Evolutionary conservation across 2,888 invertebrate species (phyloP).

Genomic region (Cotesia congregata): DNA sequence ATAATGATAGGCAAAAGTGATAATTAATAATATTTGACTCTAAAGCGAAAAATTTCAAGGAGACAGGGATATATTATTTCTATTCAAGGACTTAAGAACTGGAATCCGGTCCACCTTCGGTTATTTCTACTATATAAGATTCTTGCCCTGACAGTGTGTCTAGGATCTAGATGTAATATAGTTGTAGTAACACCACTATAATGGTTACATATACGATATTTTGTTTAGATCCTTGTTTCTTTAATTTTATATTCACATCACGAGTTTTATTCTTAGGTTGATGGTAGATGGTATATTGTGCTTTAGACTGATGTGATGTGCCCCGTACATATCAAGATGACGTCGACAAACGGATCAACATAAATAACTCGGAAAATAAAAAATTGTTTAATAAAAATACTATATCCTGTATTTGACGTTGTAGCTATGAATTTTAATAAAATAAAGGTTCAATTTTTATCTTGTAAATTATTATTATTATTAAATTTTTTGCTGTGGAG

Average conservation of each 20-base stretch:
- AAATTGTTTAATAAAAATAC: neutral
- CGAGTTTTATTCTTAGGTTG: neutral
- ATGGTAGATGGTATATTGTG: neutral
- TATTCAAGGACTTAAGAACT: neutral
- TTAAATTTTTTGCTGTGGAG: neutral
- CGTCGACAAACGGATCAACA: neutral
- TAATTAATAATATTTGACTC: neutral
- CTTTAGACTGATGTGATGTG: slow-evolving; percentile 4
- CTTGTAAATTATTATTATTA: neutral
- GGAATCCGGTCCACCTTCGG: slow-evolving; percentile 30
- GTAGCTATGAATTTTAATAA: no score
- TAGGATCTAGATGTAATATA: slow-evolving; percentile 13
- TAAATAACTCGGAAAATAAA: neutral
- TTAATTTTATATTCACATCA: neutral
- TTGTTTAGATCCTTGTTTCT: slow-evolving; percentile 13
- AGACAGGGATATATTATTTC: neutral
- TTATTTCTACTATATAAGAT: slow-evolving; percentile 20
- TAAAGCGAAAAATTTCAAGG: slow-evolving; percentile 14
- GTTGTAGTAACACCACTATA: neutral
- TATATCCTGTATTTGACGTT: neutral
- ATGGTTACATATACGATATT: slow-evolving; percentile 2
- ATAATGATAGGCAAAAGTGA: neutral
- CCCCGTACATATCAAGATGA: neutral
- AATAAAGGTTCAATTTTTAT: no score
- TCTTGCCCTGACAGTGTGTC: neutral